Percentiles rank a stretch among this genome's conserved stretches.
These are phyloP conservation scores for Hyles lineata DNA, from an alignment of 2,888 invertebrate genomes.

Conservation along the genomic window DNA sequence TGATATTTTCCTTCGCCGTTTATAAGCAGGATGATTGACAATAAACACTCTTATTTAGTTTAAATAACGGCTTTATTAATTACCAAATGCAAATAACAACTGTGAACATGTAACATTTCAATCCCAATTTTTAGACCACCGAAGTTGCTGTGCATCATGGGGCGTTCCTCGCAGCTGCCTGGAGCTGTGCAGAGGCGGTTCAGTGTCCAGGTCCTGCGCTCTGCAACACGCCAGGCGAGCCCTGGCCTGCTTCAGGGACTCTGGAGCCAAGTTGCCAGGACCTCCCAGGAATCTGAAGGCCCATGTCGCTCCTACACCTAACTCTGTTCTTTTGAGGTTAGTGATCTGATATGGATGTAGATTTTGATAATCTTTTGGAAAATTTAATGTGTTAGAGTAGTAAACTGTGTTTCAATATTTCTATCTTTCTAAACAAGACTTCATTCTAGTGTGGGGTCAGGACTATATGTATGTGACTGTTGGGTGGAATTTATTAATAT, in stretches of 20 bases:
- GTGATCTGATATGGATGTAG: background rate
- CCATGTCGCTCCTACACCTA: slow-evolving; percentile 72
- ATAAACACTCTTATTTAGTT: no score
- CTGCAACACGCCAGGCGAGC: slow-evolving; percentile 90
- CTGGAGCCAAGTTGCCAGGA: slow-evolving; percentile 90
- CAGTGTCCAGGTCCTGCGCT: slow-evolving; percentile 88
- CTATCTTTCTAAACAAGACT: no score
- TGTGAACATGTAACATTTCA: background rate
- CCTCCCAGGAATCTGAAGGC: slow-evolving; percentile 85
- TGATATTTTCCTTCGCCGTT: no score
- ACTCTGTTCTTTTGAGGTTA: slow-evolving; percentile 73
- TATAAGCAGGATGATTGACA: no score
- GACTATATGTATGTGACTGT: no score
- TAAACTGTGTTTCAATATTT: background rate
- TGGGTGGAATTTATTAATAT: no score
- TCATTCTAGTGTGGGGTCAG: no score
- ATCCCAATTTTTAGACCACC: slow-evolving; percentile 85
- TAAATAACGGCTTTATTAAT: no score
- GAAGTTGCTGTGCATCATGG: slow-evolving; percentile 92
- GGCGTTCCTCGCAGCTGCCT: slow-evolving; percentile 92
- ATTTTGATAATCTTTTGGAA: background rate
- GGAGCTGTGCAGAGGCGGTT: slow-evolving; percentile 93
- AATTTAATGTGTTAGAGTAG: background rate
- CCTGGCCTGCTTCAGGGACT: slow-evolving; percentile 92
- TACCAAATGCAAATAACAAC: background rate